Percentiles rank a stretch among this genome's conserved stretches.
Evolutionary conservation across 2,888 invertebrate species (phyloP).

Genomic region (Hemithea aestivaria): DNA sequence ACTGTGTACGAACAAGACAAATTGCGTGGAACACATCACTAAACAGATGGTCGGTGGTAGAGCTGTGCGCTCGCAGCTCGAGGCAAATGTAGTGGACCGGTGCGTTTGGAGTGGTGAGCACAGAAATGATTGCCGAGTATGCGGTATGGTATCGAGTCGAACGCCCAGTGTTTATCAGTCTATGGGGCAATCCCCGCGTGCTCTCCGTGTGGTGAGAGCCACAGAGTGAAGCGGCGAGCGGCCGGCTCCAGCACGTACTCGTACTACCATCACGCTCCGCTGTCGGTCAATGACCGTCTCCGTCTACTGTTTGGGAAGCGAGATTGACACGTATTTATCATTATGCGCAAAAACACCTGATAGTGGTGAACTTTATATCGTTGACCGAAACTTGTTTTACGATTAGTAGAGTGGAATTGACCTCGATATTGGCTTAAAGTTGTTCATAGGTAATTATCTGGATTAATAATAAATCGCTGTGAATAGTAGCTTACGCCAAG

Average conservation of each 20-base stretch:
- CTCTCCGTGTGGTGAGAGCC: conserved; percentile 10
- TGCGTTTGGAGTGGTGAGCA: conserved; percentile 3
- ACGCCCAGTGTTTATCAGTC: conserved; percentile 23
- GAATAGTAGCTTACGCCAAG: conserved; percentile 37
- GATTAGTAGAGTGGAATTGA: conserved; percentile 4
- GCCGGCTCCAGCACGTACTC: conserved; percentile 10
- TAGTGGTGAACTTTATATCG: conserved; percentile 17
- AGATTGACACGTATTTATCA: conserved; percentile 30
- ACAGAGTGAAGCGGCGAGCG: conserved; percentile 6
- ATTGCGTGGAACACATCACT: conserved; percentile 19
- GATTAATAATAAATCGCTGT: conserved; percentile 26
- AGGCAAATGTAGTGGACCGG: conserved; percentile 7
- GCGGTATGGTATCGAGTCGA: conserved; percentile 12
- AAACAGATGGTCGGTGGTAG: conserved; percentile 9
- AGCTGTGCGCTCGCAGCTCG: too few species aligned
- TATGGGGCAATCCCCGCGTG: conserved; percentile 21
- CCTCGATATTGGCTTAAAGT: conserved; percentile 3
- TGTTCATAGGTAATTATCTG: not conserved
- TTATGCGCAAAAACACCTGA: conserved; percentile 25
- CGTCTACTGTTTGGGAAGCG: conserved; percentile 27
- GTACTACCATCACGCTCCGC: conserved; percentile 17
- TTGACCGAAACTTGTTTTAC: conserved; percentile 18
- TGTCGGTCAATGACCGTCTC: conserved; percentile 30
- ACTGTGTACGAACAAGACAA: conserved; percentile 20
- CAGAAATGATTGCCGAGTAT: conserved; percentile 8